These are phyloP conservation scores for Elaeidobius kamerunicus DNA, from an alignment of 2,888 invertebrate species.

Conservation along the genomic window DNA sequence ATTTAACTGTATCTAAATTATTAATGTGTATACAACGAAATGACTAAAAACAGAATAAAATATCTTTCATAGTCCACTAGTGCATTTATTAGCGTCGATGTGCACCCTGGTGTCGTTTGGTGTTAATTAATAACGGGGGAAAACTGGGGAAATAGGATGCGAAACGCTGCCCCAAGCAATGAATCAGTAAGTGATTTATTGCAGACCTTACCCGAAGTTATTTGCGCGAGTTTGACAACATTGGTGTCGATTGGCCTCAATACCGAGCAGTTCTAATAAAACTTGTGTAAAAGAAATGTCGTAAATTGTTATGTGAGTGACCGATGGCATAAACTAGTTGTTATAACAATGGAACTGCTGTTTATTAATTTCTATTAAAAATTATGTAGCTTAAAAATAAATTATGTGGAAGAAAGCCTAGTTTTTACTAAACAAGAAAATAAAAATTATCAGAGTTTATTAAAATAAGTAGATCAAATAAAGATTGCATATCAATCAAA, in stretches of 20 bases:
- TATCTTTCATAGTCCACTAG: conserved; percentile 5
- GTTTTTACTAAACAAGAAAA: too few species aligned
- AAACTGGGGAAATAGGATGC: conserved; percentile 40
- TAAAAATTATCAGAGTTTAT: too few species aligned
- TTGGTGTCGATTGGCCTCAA: conserved; percentile 21
- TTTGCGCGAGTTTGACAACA: conserved; percentile 21
- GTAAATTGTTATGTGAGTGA: background rate
- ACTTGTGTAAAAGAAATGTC: conserved; percentile 15
- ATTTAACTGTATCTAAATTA: too few species aligned
- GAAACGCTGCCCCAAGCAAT: conserved; percentile 42
- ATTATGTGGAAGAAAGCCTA: too few species aligned
- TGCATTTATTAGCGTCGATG: conserved; percentile 28
- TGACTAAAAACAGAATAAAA: too few species aligned
- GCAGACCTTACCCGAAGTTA: conserved; percentile 31
- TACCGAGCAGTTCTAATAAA: conserved; percentile 12
- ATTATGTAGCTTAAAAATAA: too few species aligned
- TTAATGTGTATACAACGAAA: too few species aligned
- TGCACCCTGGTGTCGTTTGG: conserved; percentile 37
- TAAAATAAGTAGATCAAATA: too few species aligned
- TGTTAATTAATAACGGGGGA: conserved; percentile 45
- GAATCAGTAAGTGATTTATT: conserved; percentile 46
- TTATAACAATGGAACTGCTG: background rate
- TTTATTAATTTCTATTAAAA: too few species aligned
- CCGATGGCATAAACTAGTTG: background rate
- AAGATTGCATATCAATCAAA: too few species aligned